Base-by-base conservation (phyloP, 2,888 invertebrate species). In the Caenorhabditis drosophilae region DNA sequence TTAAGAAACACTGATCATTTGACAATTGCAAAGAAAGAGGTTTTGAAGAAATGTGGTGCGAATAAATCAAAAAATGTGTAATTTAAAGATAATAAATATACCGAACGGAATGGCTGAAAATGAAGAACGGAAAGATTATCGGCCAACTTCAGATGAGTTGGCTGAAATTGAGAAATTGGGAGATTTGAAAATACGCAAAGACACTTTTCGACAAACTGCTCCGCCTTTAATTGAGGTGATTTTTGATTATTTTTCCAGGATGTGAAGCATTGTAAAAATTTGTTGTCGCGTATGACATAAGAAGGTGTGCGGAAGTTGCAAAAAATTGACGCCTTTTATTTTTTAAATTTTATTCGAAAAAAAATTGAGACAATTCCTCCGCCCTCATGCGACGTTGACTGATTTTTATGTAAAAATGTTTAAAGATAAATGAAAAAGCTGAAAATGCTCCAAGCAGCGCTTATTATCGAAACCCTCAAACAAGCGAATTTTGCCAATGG, bases 191-290 rank as follows among this genome's bases (percentile, higher is more conserved):
- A 88, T 97, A 54, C 46, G 49, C 42, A 92, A 92, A 0, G 85
- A 88, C 0, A 91, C 90, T 85, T 98, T 98, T 86, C 86, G 86
- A 18, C 88, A 86, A 74, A 93, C 92, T 12, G 91, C 89, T 1
- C 88, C 89, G 40, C 85, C 89, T 0, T 90, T 73, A 25, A 56
- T 40, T 20, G 36, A 59, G 34, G 63, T 52, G 18, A 34, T n/a
- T n/a, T n/a, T n/a, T n/a, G n/a, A n/a, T n/a, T n/a, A n/a, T n/a
- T n/a, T n/a, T n/a, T n/a, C n/a, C n/a, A n/a, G n/a, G n/a, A n/a
- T n/a, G n/a, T n/a, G n/a, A n/a, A n/a, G n/a, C n/a, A n/a, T n/a
- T n/a, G n/a, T n/a, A n/a, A n/a, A n/a, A n/a, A n/a, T n/a, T n/a
- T n/a, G n/a, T n/a, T n/a, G n/a, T n/a, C n/a, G n/a, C n/a, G n/a